Conservation (phyloP, 2,888 invertebrate species). For the Oasisia sp. region DNA sequence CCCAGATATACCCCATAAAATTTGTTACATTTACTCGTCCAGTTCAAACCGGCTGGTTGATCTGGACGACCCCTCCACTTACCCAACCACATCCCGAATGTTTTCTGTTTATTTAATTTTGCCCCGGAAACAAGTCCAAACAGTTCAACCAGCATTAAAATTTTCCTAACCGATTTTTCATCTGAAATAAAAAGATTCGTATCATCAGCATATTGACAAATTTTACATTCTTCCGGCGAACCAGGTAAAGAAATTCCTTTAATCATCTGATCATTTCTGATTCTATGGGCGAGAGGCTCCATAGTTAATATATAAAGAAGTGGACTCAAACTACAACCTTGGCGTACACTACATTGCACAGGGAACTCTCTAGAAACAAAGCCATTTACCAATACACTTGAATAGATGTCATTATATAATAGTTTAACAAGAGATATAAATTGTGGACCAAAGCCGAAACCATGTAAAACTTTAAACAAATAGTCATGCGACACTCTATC, state of each 20-base stretch:
- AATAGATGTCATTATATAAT: neutral
- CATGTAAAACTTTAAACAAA: neutral
- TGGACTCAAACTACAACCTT: slow-evolving; percentile 24
- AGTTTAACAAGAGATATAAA: slow-evolving; percentile 18
- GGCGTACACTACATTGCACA: neutral
- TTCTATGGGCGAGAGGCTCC: slow-evolving; percentile 24
- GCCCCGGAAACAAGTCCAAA: slow-evolving; percentile 14
- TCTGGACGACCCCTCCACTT: neutral
- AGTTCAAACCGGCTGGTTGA: neutral
- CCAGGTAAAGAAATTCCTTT: neutral
- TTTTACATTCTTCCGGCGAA: neutral
- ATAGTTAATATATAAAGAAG: neutral
- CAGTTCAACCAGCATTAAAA: no score
- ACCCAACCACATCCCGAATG: slow-evolving; percentile 26
- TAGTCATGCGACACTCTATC: slow-evolving; percentile 24
- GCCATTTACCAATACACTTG: slow-evolving; percentile 21
- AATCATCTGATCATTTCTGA: neutral
- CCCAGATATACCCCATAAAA: slow-evolving; percentile 14
- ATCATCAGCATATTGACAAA: slow-evolving; percentile 22
- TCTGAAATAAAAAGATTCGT: neutral
- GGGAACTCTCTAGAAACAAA: neutral
- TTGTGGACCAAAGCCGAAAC: neutral
- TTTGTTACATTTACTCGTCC: neutral
- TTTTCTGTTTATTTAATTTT: slow-evolving; percentile 24
- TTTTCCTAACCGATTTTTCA: neutral